phyloP scores from a whole-genome alignment of 2,113 vertebrate genomes.

The Sebastes schlegelii region DNA sequence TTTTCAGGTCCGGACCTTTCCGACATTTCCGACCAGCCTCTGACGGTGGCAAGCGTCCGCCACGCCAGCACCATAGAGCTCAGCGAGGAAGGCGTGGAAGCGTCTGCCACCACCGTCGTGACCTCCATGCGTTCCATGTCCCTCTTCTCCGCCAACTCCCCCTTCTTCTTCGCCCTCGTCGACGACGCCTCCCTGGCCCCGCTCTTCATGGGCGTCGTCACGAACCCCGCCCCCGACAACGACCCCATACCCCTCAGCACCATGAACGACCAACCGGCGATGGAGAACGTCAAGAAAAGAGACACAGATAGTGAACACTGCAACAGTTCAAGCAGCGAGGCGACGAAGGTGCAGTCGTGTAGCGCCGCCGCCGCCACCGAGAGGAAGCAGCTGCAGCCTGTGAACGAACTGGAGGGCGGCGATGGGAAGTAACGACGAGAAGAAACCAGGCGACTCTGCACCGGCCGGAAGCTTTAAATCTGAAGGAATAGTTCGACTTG shows the following conservation, averaged over 20 bases:
- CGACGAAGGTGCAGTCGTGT: background rate
- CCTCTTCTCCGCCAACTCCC: conserved; percentile 87
- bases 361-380: conserved; percentile 14
- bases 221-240: conserved; percentile 85
- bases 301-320: background rate
- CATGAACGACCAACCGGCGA: conserved; percentile 58
- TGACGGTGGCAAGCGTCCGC: conserved; percentile 87
- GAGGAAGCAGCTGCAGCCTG: background rate
- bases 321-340: conserved; percentile 10
- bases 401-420: conserved; percentile 9
- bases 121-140: conserved; percentile 85
- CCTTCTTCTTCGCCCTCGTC: conserved; percentile 88
- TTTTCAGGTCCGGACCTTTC: conserved; percentile 87
- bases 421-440: background rate
- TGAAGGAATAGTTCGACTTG: background rate
- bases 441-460: background rate
- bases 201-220: conserved; percentile 89
- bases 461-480: background rate
- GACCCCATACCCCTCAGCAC: conserved; percentile 54
- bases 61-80: conserved; percentile 90
- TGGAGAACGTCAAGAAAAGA: background rate
- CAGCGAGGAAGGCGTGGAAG: conserved; percentile 89
- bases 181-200: conserved; percentile 87
- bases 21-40: conserved; percentile 82
- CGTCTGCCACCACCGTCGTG: conserved; percentile 83